phyloP scores from a whole-genome alignment of 2,888 invertebrate species.

The Anoncus sp. region DNA sequence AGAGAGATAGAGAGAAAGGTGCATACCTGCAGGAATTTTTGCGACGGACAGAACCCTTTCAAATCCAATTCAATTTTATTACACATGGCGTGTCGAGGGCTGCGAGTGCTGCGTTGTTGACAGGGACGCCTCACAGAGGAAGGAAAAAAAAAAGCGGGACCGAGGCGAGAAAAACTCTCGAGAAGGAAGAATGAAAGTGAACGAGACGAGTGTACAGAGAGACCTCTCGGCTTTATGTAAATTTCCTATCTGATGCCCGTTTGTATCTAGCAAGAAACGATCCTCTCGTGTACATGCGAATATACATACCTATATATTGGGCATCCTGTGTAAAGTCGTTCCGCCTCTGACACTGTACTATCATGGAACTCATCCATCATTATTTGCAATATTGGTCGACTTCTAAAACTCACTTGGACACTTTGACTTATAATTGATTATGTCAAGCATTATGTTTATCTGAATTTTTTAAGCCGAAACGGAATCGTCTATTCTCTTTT shows the following conservation, averaged over 20 bases:
- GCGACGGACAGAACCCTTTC: conserved; percentile 24
- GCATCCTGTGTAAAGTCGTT: neutral
- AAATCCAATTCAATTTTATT: conserved; percentile 54
- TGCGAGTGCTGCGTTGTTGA: neutral
- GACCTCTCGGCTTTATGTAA: conserved; percentile 51
- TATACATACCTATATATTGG: neutral
- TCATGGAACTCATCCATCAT: neutral
- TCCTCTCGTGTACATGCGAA: neutral
- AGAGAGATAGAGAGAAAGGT: conserved; percentile 1
- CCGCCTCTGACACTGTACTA: neutral
- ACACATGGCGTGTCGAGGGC: conserved; percentile 14
- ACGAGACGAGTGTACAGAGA: conserved; percentile 19
- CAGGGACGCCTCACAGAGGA: neutral
- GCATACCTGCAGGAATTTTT: conserved; percentile 14
- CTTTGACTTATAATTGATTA: too few species aligned
- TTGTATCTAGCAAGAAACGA: conserved; percentile 25
- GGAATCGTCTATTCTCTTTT: neutral
- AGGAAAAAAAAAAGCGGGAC: neutral
- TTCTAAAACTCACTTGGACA: too few species aligned
- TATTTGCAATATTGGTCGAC: neutral
- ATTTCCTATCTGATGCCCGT: conserved; percentile 33
- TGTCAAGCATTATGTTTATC: too few species aligned
- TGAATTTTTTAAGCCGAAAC: too few species aligned
- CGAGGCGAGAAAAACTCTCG: conserved; percentile 9
- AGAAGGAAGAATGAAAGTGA: conserved; percentile 36